Evolutionary conservation across 1,140 invertebrate genomes (phyloP).

Genomic region (Agraylea sexmaculata): DNA sequence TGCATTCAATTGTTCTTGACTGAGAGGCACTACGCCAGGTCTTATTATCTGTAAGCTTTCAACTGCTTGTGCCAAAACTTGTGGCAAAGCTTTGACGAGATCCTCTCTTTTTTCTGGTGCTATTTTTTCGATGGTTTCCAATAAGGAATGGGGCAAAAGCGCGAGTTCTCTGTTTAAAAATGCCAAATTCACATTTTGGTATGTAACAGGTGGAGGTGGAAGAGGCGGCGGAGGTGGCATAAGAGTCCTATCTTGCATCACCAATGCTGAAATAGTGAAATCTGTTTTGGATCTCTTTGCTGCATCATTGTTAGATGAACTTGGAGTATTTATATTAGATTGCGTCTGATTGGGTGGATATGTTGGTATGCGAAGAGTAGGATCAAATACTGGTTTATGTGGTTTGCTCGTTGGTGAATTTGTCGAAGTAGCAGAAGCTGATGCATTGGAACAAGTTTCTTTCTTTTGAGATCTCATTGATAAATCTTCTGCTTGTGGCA

Average conservation of each 20-base stretch:
- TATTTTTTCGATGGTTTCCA: constrained; percentile 13
- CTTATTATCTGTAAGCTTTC: constrained; percentile 13
- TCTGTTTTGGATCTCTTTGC: constrained; percentile 1
- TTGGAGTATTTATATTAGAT: constrained; percentile 6
- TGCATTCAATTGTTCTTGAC: neutral
- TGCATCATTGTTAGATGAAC: neutral
- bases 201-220: too few relatives aligned
- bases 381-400: constrained; percentile 18
- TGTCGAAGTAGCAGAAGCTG: constrained; percentile 2
- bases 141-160: constrained; percentile 6
- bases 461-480: constrained; percentile 12
- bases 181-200: too few relatives aligned
- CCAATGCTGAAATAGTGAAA: constrained; percentile 11
- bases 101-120: constrained; percentile 10
- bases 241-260: constrained; percentile 9
- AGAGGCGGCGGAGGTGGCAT: too few relatives aligned
- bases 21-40: neutral
- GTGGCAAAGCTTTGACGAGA: constrained; percentile 13
- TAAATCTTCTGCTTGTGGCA: constrained; percentile 17
- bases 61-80: constrained; percentile 11
- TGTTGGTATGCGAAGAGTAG: constrained; percentile 17
- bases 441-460: neutral
- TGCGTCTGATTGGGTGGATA: constrained; percentile 8
- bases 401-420: constrained; percentile 1
- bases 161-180: constrained; percentile 10